Percentiles rank a stretch among this genome's conserved stretches.
Conservation (phyloP, 2,113 vertebrate genomes). For the Promerops cafer region DNA sequence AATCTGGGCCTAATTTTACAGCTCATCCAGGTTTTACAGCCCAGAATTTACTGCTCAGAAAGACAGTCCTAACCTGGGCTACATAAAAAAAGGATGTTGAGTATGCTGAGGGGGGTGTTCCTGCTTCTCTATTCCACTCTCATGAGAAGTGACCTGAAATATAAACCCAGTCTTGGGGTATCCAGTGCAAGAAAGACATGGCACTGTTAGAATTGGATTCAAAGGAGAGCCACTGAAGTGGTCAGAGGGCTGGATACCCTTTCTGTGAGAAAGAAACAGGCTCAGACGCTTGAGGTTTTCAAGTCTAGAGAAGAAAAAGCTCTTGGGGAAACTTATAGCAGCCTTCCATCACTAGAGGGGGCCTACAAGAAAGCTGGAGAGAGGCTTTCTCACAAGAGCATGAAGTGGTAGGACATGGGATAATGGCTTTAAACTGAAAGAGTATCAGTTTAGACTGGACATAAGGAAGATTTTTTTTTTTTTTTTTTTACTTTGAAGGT, state of each 20-base stretch:
- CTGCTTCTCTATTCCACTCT: background rate
- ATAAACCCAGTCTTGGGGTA: background rate
- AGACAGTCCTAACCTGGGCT: background rate
- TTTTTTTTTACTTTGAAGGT: background rate
- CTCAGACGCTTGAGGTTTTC: background rate
- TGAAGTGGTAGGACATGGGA: background rate
- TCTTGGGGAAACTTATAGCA: background rate
- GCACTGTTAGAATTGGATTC: background rate
- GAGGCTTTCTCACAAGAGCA: background rate
- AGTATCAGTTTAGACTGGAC: background rate
- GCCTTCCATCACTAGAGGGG: background rate
- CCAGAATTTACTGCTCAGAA: background rate
- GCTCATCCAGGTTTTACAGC: background rate
- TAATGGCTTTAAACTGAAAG: background rate
- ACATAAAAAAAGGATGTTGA: background rate
- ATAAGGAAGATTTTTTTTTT: background rate
- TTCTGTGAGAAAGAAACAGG: background rate
- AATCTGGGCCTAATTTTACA: background rate
- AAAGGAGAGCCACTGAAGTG: background rate
- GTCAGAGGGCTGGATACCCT: background rate
- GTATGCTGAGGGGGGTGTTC: rapidly evolving
- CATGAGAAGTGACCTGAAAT: background rate
- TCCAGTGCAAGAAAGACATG: background rate
- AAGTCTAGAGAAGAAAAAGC: background rate
- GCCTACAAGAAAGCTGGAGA: background rate